A percentile compares a stretch with the other conserved stretches of the same genome.
phyloP scores from a whole-genome alignment of 2,797 vertebrate species.

The Chelonia mydas region DNA sequence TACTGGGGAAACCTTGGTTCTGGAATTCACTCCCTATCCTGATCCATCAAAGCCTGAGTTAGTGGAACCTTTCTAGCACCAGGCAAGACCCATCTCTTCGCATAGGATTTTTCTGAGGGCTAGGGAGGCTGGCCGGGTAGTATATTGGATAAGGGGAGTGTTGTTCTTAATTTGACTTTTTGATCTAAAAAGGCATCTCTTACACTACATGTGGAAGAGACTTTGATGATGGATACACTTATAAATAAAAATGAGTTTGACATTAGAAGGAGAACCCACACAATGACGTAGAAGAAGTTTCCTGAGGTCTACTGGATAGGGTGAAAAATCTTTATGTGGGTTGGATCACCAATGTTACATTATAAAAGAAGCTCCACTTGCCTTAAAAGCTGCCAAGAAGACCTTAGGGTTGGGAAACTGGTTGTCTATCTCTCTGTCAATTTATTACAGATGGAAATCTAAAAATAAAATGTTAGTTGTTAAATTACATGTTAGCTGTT shows the following conservation, averaged over 20 bases:
- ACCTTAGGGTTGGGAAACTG: neutral
- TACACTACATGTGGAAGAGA: neutral
- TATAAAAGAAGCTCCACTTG: neutral
- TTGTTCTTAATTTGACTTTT: neutral
- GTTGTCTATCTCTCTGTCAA: neutral
- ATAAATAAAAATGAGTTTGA: neutral
- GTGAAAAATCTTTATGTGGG: neutral
- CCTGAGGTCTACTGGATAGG: neutral
- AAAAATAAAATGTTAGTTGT: neutral
- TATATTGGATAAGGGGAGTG: neutral
- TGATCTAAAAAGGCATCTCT: neutral
- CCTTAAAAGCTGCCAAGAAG: neutral
- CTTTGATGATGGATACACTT: neutral
- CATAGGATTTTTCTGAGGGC: neutral
- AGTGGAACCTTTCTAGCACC: neutral
- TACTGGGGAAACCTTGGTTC: neutral
- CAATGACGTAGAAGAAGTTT: neutral
- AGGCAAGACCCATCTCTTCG: neutral
- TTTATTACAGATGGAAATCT: neutral
- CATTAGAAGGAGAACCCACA: neutral
- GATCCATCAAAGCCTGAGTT: neutral
- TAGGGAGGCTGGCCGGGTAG: neutral
- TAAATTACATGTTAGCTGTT: neutral
- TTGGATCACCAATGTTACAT: neutral
- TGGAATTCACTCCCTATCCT: neutral